Evolutionary conservation across 2,888 invertebrate species (phyloP).

Genomic region (Cheilosia pagana): DNA sequence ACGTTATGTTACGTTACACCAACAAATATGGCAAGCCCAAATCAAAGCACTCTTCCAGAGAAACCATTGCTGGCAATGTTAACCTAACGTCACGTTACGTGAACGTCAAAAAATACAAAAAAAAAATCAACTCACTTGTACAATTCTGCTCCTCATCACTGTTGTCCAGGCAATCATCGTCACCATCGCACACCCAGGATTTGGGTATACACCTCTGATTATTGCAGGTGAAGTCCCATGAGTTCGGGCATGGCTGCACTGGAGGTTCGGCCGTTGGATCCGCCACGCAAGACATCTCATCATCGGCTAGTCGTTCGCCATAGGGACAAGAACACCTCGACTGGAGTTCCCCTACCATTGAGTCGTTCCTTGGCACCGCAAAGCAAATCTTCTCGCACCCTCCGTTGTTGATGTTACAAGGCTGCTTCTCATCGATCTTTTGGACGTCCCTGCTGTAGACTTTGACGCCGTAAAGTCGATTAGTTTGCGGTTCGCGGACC

Average conservation of each 20-base stretch:
- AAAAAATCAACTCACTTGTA: conserved; percentile 87
- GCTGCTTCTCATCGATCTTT: conserved; percentile 88
- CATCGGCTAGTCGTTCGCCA: conserved; percentile 91
- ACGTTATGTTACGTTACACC: too few species aligned
- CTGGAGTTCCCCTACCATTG: conserved; percentile 83
- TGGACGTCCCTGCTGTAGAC: conserved; percentile 92
- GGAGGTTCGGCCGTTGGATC: conserved; percentile 95
- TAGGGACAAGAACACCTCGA: conserved; percentile 96
- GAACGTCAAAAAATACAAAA: neutral
- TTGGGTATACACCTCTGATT: conserved; percentile 96
- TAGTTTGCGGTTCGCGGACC: conserved; percentile 94
- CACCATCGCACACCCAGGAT: conserved; percentile 98
- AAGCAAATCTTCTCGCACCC: conserved; percentile 98
- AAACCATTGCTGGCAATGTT: too few species aligned
- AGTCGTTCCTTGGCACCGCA: conserved; percentile 88
- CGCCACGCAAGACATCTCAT: conserved; percentile 88
- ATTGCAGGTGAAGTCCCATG: conserved; percentile 96
- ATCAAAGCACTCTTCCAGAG: too few species aligned
- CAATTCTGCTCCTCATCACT: conserved; percentile 98
- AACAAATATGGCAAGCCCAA: too few species aligned
- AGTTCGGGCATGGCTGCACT: conserved; percentile 93
- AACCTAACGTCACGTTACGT: too few species aligned
- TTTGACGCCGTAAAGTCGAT: conserved; percentile 95
- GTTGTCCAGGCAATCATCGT: conserved; percentile 97
- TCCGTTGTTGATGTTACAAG: conserved; percentile 93